Base-by-base conservation (phyloP, 2,797 vertebrate genomes). In the Botia almorhae region DNA sequence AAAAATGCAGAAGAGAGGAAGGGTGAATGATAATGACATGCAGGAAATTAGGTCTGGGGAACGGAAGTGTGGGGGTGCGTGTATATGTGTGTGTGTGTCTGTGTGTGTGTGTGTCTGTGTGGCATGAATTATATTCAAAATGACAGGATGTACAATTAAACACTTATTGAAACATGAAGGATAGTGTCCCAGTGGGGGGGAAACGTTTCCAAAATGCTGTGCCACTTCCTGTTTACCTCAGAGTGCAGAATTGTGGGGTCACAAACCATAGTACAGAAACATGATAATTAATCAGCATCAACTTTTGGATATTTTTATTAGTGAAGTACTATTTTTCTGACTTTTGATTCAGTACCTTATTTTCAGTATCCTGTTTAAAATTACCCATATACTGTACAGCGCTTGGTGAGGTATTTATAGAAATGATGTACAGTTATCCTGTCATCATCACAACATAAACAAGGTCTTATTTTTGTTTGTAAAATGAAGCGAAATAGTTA, bases 1-100 rank as follows among this genome's bases (percentile, higher is more conserved):
- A 81, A 74, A 55, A 80, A 26, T 26, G 72, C 14, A 63, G 58
- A 58, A 53, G 77, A 78, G 81, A 76, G 76, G 53, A 19, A 78
- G 74, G 64, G n/a, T 81, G 71, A 80, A 69, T 55, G 65, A 48
- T 50, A 71, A 68, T 29, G 63, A 71, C 63, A 76, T 36, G 74
- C 74, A 84, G 81, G 78, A 78, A 76, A 80, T 74, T 61, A 21
- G 60, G 67, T 82, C 46, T 82, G 67, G 65, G 21, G 77, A 78
- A 76, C 75, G 63, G 58, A 43, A 74, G 16, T 63, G 68, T 23
- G 14, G 72, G 75, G 68, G 51, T 3, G 33, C 4, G 33, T 3
- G 33, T 3, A 5, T 33, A 2, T 33, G 4, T 67, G 69, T 80
- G 50, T 71, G 43, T 72, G 68, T 6, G 7, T 43, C 7, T 39